phyloP scores from a whole-genome alignment of 2,888 invertebrate genomes.

The Ichneumon xanthorius region DNA sequence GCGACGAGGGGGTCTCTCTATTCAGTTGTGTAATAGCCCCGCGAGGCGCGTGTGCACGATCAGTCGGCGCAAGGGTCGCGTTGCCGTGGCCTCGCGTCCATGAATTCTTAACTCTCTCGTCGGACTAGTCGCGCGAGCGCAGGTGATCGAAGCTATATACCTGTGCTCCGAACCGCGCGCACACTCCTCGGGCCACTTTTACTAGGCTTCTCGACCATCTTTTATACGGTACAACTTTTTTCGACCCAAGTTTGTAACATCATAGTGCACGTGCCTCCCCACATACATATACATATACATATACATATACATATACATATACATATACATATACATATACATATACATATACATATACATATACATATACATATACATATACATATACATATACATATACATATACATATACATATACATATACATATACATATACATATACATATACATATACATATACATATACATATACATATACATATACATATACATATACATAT shows the following conservation, averaged over 20 bases:
- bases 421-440: no score
- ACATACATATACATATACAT: no score
- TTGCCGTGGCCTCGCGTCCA: constrained; percentile 27
- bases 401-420: neutral
- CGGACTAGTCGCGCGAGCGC: constrained; percentile 34
- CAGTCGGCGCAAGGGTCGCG: constrained; percentile 35
- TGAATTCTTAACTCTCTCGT: constrained; percentile 53
- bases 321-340: neutral
- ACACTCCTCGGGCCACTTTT: neutral
- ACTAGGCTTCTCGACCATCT: constrained; percentile 11
- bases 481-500: neutral
- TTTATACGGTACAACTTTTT: neutral
- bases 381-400: no score
- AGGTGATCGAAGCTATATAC: constrained; percentile 55
- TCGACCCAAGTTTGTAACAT: no score
- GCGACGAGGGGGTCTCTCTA: neutral
- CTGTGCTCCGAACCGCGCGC: neutral
- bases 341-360: neutral
- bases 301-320: no score
- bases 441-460: neutral
- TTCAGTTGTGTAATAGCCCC: constrained; percentile 35
- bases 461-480: neutral
- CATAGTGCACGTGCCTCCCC: no score
- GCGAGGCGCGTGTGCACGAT: constrained; percentile 24
- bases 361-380: neutral